phyloP scores from a whole-genome alignment of 2,888 invertebrate genomes.

The Drosophila histrio region DNA sequence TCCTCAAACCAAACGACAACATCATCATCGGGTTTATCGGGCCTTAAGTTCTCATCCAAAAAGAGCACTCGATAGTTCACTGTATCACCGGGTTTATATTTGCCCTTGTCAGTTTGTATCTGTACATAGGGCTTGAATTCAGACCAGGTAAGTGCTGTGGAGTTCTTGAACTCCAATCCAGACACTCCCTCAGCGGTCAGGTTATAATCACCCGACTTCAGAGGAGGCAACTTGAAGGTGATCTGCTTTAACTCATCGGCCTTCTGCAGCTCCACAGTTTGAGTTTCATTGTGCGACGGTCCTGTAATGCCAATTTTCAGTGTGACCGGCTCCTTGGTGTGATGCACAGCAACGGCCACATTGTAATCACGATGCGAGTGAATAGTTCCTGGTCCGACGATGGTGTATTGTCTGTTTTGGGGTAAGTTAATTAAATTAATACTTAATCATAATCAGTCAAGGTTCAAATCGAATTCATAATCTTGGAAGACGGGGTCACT shows the following conservation, averaged over 20 bases:
- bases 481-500: slow-evolving; percentile 26
- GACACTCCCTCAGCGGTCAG: slow-evolving; percentile 89
- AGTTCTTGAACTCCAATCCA: slow-evolving; percentile 89
- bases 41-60: slow-evolving; percentile 89
- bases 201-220: slow-evolving; percentile 88
- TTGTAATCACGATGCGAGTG: slow-evolving; percentile 93
- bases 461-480: slow-evolving; percentile 17
- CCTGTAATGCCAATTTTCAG: slow-evolving; percentile 78
- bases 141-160: slow-evolving; percentile 89
- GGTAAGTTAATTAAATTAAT: not conserved
- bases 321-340: slow-evolving; percentile 65
- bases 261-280: slow-evolving; percentile 63
- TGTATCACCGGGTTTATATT: slow-evolving; percentile 94
- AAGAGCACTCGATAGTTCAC: slow-evolving; percentile 88
- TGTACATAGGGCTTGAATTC: slow-evolving; percentile 86
- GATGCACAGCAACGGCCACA: slow-evolving; percentile 88
- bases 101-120: slow-evolving; percentile 95
- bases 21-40: slow-evolving; percentile 86
- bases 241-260: slow-evolving; percentile 68
- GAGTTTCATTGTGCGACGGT: slow-evolving; percentile 71
- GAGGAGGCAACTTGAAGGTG: slow-evolving; percentile 67
- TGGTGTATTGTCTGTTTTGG: slow-evolving; percentile 86
- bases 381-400: slow-evolving; percentile 91
- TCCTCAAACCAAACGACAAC: slow-evolving; percentile 89
- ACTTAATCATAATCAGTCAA: slow-evolving; percentile 27